Conservation (phyloP, 1,140 invertebrate genomes). For the Neodiprion fabricii region DNA sequence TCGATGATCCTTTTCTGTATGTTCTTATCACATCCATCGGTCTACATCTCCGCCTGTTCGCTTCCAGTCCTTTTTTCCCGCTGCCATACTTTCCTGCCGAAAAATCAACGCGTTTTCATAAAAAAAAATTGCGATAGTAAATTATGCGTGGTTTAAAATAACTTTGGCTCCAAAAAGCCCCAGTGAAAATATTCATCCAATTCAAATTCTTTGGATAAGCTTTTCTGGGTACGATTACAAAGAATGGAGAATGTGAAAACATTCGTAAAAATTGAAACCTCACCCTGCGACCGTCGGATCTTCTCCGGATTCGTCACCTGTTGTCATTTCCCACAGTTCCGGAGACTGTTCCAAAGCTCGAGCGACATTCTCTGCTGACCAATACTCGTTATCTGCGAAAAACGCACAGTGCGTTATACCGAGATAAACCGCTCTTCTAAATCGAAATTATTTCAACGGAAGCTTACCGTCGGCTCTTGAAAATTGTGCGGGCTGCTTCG, state of each 20-base stretch:
- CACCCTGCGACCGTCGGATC: slow-evolving; percentile 12
- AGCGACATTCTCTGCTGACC: neutral
- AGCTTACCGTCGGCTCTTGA: neutral
- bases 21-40: slow-evolving; percentile 37
- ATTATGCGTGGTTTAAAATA: no score
- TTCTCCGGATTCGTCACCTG: neutral
- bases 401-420: neutral
- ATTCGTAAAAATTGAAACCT: neutral
- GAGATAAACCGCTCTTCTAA: neutral
- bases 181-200: no score
- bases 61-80: slow-evolving; percentile 38
- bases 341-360: slow-evolving; percentile 8
- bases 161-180: no score
- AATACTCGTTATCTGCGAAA: neutral
- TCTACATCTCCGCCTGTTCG: slow-evolving; percentile 6
- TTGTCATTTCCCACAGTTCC: slow-evolving; percentile 11
- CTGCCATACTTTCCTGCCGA: slow-evolving; percentile 45
- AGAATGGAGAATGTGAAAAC: no score
- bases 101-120: slow-evolving; percentile 27
- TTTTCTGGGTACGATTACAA: no score
- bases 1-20: slow-evolving; percentile 8
- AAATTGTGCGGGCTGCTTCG: neutral
- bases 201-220: no score
- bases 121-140: slow-evolving; percentile 19
- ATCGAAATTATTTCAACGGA: neutral